Conservation (phyloP, 1,140 invertebrate genomes). For the Drosophila murphyi region DNA sequence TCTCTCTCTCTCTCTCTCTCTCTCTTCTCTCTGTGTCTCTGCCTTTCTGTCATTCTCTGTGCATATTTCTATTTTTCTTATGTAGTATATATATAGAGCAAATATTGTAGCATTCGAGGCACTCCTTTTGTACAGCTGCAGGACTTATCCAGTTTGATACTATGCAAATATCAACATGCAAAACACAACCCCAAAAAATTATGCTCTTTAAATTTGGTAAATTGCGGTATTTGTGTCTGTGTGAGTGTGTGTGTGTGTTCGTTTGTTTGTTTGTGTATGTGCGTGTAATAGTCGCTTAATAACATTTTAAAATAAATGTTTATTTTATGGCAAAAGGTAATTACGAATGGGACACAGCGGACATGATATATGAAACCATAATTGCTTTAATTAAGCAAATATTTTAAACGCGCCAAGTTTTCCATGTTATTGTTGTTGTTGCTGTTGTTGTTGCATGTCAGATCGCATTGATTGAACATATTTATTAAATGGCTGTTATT, state of each 20-base stretch:
- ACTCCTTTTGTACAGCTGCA: neutral
- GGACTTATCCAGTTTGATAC: constrained; percentile 17
- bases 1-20: constrained; percentile 8
- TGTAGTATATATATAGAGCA: no score
- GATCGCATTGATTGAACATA: constrained; percentile 75
- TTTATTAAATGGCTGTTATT: constrained; percentile 80
- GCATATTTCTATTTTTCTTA: constrained; percentile 9
- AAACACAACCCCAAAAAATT: constrained; percentile 14
- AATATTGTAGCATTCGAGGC: constrained; percentile 1
- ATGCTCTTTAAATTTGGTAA: constrained; percentile 14
- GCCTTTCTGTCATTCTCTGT: neutral
- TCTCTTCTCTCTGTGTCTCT: constrained; percentile 12
- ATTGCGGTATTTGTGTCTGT: neutral
- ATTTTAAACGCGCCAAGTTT: constrained; percentile 67
- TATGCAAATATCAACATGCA: constrained; percentile 34
- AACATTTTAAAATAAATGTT: constrained; percentile 80
- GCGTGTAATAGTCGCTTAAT: constrained; percentile 53
- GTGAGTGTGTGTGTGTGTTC: neutral
- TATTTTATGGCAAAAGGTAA: constrained; percentile 79
- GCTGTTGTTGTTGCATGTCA: constrained; percentile 22
- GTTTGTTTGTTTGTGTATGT: neutral
- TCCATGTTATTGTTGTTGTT: neutral
- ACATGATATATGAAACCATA: constrained; percentile 80
- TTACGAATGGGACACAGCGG: constrained; percentile 53
- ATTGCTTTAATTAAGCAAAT: constrained; percentile 83